Evolutionary conservation across 1,140 invertebrate species (phyloP).

Genomic region (Drosophila mauritiana): DNA sequence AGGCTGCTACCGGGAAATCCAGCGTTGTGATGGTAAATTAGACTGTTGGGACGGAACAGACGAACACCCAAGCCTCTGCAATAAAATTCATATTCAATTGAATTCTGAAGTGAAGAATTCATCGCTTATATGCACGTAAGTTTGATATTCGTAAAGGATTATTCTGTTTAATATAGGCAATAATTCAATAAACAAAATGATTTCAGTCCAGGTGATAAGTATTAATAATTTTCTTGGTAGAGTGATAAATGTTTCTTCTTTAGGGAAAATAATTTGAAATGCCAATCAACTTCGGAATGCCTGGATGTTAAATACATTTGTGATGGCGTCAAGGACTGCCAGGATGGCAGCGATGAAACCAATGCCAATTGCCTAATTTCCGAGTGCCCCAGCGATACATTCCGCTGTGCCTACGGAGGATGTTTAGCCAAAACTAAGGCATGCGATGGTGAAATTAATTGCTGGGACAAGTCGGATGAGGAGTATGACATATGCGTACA

Average conservation of each 20-base stretch:
- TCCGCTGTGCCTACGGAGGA: neutral
- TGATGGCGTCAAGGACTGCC: neutral
- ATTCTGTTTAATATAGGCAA: too few relatives aligned
- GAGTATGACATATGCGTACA: neutral
- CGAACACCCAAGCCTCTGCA: slow-evolving; percentile 85
- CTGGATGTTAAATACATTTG: neutral
- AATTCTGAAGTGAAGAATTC: neutral
- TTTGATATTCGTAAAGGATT: neutral
- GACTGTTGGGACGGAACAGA: slow-evolving; percentile 90
- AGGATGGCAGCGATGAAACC: neutral
- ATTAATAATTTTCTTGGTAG: too few relatives aligned
- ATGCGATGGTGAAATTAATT: neutral
- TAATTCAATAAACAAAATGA: too few relatives aligned
- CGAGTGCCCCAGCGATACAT: neutral
- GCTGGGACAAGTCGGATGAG: neutral
- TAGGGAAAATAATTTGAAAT: neutral
- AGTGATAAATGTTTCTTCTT: too few relatives aligned
- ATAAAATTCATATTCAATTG: neutral
- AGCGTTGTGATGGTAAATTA: slow-evolving; percentile 86
- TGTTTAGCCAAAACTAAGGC: neutral
- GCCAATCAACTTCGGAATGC: neutral
- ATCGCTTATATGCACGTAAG: neutral
- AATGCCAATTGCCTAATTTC: neutral
- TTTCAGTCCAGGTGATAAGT: too few relatives aligned
- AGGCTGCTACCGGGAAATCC: slow-evolving; percentile 86